Percentiles rank a stretch among this genome's conserved stretches.
Evolutionary conservation across 1,140 invertebrate genomes (phyloP).

Genomic region (Lucilia cuprina): DNA sequence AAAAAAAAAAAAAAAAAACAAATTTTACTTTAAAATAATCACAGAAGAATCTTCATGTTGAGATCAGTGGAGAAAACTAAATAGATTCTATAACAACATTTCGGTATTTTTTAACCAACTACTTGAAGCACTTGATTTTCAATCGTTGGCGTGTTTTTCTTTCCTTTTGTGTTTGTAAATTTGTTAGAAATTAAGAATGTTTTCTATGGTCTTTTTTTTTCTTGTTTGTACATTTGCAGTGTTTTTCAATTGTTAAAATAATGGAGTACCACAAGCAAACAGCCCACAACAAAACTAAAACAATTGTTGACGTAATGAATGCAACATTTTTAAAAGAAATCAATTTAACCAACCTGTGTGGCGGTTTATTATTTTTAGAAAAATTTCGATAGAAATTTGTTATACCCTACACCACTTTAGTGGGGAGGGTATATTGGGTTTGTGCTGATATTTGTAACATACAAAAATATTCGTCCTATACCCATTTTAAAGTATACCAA

Average conservation of each 20-base stretch:
- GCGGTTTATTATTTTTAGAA: no score
- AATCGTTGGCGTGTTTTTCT: not conserved
- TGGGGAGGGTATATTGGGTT: no score
- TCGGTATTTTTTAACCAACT: not conserved
- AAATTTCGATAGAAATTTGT: no score
- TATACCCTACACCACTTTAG: no score
- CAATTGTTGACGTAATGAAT: slow-evolving; percentile 7
- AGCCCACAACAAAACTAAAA: not conserved
- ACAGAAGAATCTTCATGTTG: not conserved
- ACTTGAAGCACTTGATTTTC: slow-evolving; percentile 10
- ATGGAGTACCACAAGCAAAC: not conserved
- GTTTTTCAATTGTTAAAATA: not conserved
- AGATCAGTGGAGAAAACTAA: not conserved
- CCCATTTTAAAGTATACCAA: no score
- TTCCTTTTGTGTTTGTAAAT: not conserved
- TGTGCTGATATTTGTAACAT: no score
- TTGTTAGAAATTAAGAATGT: slow-evolving; percentile 8
- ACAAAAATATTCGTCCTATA: no score
- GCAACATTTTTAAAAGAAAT: not conserved
- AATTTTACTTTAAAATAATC: slow-evolving; percentile 1
- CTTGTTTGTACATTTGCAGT: not conserved
- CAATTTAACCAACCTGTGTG: not conserved
- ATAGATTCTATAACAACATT: not conserved
- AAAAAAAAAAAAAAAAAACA: not conserved
- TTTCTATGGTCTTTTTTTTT: not conserved